These are phyloP conservation scores for Ommatoiulus sabulosus DNA, from an alignment of 2,888 invertebrate genomes.

Conservation along the genomic window DNA sequence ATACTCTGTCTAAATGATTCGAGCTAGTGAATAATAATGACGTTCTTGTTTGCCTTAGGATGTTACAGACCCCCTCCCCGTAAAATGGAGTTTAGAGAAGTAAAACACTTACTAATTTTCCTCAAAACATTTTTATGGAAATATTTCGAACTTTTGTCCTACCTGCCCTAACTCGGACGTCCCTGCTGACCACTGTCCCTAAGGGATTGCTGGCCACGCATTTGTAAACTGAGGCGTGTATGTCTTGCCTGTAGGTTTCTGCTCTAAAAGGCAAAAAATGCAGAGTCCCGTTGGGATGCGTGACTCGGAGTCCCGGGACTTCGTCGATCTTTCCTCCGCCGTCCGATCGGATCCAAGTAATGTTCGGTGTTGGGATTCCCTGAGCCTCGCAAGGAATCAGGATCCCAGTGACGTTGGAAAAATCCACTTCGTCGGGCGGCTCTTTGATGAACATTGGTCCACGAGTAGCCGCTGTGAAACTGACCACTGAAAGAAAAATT, in stretches of 20 bases:
- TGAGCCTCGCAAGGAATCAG: conserved; percentile 64
- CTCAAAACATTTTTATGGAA: background rate
- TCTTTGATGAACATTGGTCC: conserved; percentile 59
- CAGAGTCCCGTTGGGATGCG: conserved; percentile 63
- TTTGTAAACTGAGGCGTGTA: conserved; percentile 63
- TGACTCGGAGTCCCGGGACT: conserved; percentile 63
- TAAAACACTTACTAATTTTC: background rate
- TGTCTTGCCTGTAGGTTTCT: conserved; percentile 61
- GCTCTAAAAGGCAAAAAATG: conserved; percentile 62
- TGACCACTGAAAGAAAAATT: background rate
- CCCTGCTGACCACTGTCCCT: conserved; percentile 63
- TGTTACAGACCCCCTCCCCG: too few relatives aligned
- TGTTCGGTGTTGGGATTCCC: conserved; percentile 64
- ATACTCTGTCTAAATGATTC: too few relatives aligned
- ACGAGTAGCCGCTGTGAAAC: conserved; percentile 32
- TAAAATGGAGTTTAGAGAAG: too few relatives aligned
- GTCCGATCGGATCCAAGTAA: conserved; percentile 64
- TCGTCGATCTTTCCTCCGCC: conserved; percentile 63
- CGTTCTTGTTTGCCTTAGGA: too few relatives aligned
- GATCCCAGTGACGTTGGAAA: conserved; percentile 65
- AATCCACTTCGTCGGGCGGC: conserved; percentile 62
- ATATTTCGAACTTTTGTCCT: conserved; percentile 46
- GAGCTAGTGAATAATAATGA: too few relatives aligned
- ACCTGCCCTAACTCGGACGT: conserved; percentile 63
- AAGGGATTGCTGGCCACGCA: conserved; percentile 63